These are phyloP conservation scores for Cantharis flavilabris DNA, from an alignment of 2,888 invertebrate species.

Conservation along the genomic window DNA sequence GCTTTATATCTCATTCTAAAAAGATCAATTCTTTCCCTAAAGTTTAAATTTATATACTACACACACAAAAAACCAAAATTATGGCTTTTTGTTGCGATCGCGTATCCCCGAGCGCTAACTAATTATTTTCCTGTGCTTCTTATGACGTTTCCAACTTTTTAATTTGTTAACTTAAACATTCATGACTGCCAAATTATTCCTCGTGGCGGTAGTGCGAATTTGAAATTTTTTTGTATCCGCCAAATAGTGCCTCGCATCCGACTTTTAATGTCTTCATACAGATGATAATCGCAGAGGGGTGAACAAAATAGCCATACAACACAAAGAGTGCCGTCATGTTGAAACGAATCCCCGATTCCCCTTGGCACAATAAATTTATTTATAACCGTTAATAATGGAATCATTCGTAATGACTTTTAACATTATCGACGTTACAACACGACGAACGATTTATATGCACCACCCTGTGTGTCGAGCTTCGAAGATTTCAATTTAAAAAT, in stretches of 20 bases:
- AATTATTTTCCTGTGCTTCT: constrained; percentile 8
- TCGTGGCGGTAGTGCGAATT: neutral
- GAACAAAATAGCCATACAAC: neutral
- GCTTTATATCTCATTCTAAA: constrained; percentile 4
- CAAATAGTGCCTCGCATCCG: neutral
- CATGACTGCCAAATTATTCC: constrained; percentile 6
- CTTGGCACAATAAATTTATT: neutral
- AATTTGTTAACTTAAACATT: constrained; percentile 11
- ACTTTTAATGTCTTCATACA: neutral
- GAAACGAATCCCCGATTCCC: neutral
- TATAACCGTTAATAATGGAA: neutral
- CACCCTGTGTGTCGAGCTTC: neutral
- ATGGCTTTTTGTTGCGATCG: neutral
- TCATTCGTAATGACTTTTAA: neutral
- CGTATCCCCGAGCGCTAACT: neutral
- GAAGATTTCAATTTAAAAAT: neutral
- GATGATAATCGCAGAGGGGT: neutral
- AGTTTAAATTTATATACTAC: constrained; percentile 7
- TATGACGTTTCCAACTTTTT: constrained; percentile 2
- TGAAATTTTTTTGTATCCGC: neutral
- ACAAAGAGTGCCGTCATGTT: neutral
- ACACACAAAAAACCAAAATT: neutral
- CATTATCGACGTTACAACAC: neutral
- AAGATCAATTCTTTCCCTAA: constrained; percentile 6
- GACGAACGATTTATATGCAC: neutral